Evolutionary conservation across 2,888 invertebrate genomes (phyloP).

Genomic region (Erebia aethiops): DNA sequence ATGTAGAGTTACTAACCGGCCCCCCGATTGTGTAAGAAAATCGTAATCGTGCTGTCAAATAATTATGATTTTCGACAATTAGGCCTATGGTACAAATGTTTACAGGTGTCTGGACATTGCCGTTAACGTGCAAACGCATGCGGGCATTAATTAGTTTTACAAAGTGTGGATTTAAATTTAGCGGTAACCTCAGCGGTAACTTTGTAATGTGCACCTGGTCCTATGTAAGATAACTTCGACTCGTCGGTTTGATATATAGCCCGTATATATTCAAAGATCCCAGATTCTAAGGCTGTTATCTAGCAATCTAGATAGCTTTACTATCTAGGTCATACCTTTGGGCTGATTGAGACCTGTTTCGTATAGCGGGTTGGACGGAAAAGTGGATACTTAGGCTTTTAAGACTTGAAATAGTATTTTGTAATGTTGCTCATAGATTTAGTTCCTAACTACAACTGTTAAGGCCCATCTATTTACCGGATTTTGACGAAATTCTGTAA

Average conservation of each 20-base stretch:
- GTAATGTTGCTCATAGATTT: not conserved
- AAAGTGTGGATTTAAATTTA: no score
- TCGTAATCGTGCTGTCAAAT: no score
- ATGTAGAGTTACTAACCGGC: no score
- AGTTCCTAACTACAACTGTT: not conserved
- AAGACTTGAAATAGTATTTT: constrained; percentile 8
- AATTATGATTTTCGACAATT: no score
- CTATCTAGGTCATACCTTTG: constrained; percentile 48
- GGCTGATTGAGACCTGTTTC: constrained; percentile 38
- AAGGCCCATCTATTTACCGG: no score
- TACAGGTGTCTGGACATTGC: no score
- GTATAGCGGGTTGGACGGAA: not conserved
- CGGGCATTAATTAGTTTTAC: no score
- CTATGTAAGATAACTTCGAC: constrained; percentile 29
- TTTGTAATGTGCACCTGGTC: not conserved
- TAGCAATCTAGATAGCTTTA: constrained; percentile 41
- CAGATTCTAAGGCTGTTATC: constrained; percentile 46
- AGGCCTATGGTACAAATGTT: no score
- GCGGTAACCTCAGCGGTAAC: no score
- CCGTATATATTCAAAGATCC: constrained; percentile 43
- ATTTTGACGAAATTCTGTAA: no score
- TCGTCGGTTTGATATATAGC: constrained; percentile 40
- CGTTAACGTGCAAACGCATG: no score
- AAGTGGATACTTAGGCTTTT: constrained; percentile 10
- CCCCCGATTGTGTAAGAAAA: no score